These are phyloP conservation scores for Lampris megalopsis DNA, from an alignment of 2,113 vertebrate genomes.

Conservation along the genomic window DNA sequence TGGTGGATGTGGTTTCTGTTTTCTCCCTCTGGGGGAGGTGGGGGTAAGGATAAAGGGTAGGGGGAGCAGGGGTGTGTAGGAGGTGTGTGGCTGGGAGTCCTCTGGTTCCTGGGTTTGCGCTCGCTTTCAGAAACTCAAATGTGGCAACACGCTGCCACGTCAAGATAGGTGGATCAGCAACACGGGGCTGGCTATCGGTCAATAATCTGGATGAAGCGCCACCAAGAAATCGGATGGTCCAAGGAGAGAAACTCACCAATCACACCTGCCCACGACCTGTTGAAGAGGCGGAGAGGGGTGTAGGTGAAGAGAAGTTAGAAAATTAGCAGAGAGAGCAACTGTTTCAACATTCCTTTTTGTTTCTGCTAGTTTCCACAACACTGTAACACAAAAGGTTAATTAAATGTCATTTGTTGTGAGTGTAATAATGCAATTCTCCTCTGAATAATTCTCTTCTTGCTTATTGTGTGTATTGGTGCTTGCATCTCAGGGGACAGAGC, in stretches of 20 bases:
- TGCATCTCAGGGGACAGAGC: no score
- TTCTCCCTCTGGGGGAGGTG: constrained; percentile 80
- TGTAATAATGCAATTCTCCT: no score
- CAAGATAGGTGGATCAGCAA: constrained; percentile 17
- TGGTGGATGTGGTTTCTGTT: constrained; percentile 85
- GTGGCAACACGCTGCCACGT: constrained; percentile 42
- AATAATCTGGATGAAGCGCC: constrained; percentile 10
- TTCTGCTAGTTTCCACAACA: no score
- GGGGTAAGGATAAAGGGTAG: constrained; percentile 78
- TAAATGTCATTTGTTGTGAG: no score
- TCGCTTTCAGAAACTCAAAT: constrained; percentile 64
- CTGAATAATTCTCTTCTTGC: no score
- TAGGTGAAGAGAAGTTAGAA: neutral
- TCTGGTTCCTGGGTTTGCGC: constrained; percentile 68
- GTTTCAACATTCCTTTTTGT: no score
- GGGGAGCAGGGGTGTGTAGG: constrained; percentile 67
- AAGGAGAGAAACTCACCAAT: constrained; percentile 76
- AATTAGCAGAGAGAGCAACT: neutral
- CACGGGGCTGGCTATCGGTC: constrained; percentile 24
- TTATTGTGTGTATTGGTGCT: no score
- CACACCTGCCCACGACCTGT: constrained; percentile 90
- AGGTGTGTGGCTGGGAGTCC: constrained; percentile 21
- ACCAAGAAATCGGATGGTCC: constrained; percentile 5
- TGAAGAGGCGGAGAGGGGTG: constrained; percentile 37
- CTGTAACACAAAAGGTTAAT: no score